Conservation (phyloP, 1,140 invertebrate genomes). For the Polyergus mexicanus region DNA sequence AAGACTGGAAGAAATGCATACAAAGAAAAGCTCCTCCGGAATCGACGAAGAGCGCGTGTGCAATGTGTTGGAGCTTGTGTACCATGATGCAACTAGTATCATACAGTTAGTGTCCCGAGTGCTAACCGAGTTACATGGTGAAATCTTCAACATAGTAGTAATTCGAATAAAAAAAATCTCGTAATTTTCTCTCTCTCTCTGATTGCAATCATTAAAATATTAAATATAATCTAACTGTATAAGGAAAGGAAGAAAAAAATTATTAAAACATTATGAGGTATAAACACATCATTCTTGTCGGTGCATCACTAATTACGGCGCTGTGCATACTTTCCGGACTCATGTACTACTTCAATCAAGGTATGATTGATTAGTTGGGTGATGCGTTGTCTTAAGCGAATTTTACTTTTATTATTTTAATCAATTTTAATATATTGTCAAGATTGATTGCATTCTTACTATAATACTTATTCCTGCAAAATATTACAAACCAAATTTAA, state of each 20-base stretch:
- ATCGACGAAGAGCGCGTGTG: constrained; percentile 80
- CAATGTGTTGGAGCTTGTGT: constrained; percentile 71
- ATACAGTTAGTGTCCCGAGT: constrained; percentile 74
- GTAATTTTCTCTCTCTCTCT: neutral
- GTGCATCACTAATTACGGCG: constrained; percentile 74
- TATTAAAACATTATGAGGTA: constrained; percentile 76
- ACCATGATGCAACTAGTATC: constrained; percentile 77
- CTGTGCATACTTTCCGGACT: constrained; percentile 76
- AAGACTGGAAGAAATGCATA: constrained; percentile 20
- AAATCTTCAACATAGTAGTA: constrained; percentile 21
- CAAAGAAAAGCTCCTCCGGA: constrained; percentile 38
- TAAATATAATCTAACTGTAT: neutral
- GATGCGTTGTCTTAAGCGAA: neutral
- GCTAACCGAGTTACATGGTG: constrained; percentile 63
- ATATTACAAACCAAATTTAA: neutral
- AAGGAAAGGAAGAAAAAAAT: neutral
- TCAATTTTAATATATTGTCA: neutral
- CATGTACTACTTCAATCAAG: constrained; percentile 84
- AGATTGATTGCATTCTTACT: neutral
- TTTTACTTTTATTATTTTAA: neutral
- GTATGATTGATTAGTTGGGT: constrained; percentile 69
- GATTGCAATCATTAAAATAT: neutral
- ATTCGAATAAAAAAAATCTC: neutral
- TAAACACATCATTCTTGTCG: constrained; percentile 76
- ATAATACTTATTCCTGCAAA: neutral